A percentile compares a stretch with the other conserved stretches of the same genome.
Conservation (phyloP, 2,113 vertebrate genomes). For the Monarcha castaneiventris region DNA sequence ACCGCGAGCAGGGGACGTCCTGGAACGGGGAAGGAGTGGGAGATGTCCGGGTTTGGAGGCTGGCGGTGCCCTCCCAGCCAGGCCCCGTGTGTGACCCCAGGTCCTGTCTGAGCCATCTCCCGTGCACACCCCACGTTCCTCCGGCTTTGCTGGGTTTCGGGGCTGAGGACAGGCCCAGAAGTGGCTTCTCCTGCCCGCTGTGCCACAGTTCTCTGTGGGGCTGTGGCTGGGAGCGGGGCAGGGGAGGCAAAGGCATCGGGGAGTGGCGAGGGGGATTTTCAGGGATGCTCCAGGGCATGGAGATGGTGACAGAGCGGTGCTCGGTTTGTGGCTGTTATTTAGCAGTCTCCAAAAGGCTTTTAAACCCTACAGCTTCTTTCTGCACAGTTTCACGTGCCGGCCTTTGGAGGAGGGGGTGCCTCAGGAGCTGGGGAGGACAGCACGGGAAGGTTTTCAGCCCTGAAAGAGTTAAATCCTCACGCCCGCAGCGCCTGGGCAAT, state of each 20-base stretch:
- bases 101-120: accelerated
- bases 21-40: not conserved
- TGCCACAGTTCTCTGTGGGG: accelerated
- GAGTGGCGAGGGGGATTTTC: not conserved
- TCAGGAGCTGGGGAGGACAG: not conserved
- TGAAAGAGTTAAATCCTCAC: not conserved
- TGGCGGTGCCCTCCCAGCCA: accelerated
- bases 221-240: accelerated
- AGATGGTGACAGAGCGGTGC: too few species aligned
- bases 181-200: not conserved
- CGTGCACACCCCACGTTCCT: accelerated
- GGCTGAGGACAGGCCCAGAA: not conserved
- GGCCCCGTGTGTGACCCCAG: accelerated
- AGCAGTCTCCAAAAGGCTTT: not conserved
- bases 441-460: not conserved
- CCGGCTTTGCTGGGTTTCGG: accelerated
- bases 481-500: not conserved
- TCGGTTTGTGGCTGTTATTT: not conserved
- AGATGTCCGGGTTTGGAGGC: accelerated
- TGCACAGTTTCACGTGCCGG: accelerated
- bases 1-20: accelerated
- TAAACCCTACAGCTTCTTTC: not conserved
- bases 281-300: not conserved
- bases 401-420: not conserved
- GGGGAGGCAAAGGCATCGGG: accelerated